Percentiles rank a stretch among this genome's conserved stretches.
phyloP scores from a whole-genome alignment of 2,113 vertebrate species.

The Pseudolaguvia tuberculata region DNA sequence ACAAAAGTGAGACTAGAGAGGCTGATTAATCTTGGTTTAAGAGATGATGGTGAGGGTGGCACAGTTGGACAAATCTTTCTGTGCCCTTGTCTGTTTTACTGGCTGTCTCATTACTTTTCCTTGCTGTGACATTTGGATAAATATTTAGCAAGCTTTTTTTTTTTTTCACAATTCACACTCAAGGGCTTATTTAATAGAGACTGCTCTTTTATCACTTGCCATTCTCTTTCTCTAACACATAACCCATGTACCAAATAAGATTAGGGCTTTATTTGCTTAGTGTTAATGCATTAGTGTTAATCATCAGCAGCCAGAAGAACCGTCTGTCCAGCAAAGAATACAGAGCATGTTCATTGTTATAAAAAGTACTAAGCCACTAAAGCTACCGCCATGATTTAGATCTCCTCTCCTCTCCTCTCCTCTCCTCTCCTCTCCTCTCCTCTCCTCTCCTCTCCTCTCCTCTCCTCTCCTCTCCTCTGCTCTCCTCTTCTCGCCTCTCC shows the following conservation, averaged over 20 bases:
- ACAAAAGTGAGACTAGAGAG: slow-evolving; percentile 29
- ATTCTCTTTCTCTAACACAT: slow-evolving; percentile 11
- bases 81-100: slow-evolving; percentile 46
- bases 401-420: not conserved
- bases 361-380: not conserved
- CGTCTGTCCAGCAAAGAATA: slow-evolving; percentile 34
- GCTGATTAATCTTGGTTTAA: slow-evolving; percentile 45
- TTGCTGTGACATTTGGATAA: slow-evolving; percentile 55
- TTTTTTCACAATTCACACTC: slow-evolving; percentile 23
- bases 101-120: slow-evolving; percentile 59
- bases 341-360: slow-evolving; percentile 4
- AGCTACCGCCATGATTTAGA: not conserved
- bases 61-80: slow-evolving; percentile 22
- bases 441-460: not conserved
- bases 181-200: slow-evolving; percentile 25
- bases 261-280: slow-evolving; percentile 27
- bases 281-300: slow-evolving; percentile 26
- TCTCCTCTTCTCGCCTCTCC: not conserved
- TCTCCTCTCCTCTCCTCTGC: not conserved
- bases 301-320: no score
- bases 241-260: slow-evolving; percentile 28
- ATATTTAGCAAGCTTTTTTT: slow-evolving; percentile 51
- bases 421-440: no score
- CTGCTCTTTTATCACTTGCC: not conserved
- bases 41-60: slow-evolving; percentile 3